phyloP scores from a whole-genome alignment of 2,113 vertebrate genomes.

The Channa argus region DNA sequence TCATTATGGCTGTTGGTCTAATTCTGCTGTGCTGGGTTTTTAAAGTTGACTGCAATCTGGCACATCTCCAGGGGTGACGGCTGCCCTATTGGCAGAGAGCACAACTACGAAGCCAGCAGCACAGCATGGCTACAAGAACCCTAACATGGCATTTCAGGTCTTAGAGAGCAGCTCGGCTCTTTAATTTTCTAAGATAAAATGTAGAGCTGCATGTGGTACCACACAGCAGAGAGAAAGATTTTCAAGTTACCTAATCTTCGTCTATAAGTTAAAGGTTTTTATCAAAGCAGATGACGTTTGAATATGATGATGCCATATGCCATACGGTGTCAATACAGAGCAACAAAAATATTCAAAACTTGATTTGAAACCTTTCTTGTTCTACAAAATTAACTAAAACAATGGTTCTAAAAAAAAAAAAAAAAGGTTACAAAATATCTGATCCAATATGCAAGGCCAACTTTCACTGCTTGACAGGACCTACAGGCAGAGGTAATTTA shows the following conservation, averaged over 20 bases:
- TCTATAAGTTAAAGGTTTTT: background rate
- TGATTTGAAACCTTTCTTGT: too few relatives aligned
- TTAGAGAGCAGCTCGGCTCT: constrained; percentile 17
- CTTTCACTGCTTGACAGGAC: too few relatives aligned
- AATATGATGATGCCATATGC: too few relatives aligned
- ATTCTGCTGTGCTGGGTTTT: constrained; percentile 49
- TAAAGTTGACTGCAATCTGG: constrained; percentile 58
- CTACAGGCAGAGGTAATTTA: background rate
- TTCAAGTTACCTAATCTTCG: background rate
- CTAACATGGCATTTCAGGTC: constrained; percentile 45
- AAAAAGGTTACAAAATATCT: background rate
- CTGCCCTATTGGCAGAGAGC: constrained; percentile 41
- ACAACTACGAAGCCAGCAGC: constrained; percentile 5
- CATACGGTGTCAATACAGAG: too few relatives aligned
- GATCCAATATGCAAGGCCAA: background rate
- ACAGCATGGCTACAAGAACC: constrained; percentile 31
- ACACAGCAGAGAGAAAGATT: background rate
- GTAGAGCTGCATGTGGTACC: constrained; percentile 6
- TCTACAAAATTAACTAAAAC: too few relatives aligned
- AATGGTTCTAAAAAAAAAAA: too few relatives aligned
- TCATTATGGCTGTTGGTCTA: constrained; percentile 51
- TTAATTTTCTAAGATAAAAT: constrained; percentile 19
- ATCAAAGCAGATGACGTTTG: background rate
- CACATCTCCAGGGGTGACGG: constrained; percentile 42
- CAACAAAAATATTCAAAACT: too few relatives aligned